Conservation (phyloP, 2,113 vertebrate species). For the Daboia siamensis region DNA sequence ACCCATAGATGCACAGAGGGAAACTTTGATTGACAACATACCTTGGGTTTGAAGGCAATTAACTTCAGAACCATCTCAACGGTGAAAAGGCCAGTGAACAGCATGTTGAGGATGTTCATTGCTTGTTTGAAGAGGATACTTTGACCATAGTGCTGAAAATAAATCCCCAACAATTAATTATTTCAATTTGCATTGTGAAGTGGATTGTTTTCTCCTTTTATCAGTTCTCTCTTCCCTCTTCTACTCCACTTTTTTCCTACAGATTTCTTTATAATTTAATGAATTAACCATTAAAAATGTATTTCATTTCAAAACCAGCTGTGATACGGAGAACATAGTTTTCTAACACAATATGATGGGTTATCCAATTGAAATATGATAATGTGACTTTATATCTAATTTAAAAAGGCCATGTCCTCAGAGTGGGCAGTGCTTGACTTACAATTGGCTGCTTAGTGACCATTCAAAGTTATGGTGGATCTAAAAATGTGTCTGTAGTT, state of each 20-base stretch:
- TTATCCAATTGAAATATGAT: not conserved
- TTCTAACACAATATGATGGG: not conserved
- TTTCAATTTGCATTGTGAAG: not conserved
- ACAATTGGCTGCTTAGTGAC: not conserved
- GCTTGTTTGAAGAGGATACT: slow-evolving; percentile 91
- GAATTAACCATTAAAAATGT: not conserved
- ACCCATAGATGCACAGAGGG: slow-evolving; percentile 25
- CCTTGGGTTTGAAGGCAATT: slow-evolving; percentile 99
- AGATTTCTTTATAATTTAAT: not conserved
- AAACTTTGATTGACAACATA: slow-evolving; percentile 61
- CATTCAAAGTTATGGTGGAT: not conserved
- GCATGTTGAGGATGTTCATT: slow-evolving; percentile 99
- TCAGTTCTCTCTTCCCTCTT: accelerated
- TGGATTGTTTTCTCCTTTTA: accelerated
- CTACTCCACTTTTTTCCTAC: not conserved
- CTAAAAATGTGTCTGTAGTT: not conserved
- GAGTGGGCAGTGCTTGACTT: not conserved
- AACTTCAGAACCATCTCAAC: slow-evolving; percentile 98
- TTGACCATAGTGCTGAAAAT: slow-evolving; percentile 91
- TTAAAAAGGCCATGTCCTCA: not conserved
- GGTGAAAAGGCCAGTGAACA: slow-evolving; percentile 98
- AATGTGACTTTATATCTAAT: not conserved
- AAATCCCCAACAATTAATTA: not conserved
- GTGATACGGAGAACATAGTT: not conserved
- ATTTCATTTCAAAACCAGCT: not conserved